These are phyloP conservation scores for Cinclus mexicanus DNA, from an alignment of 2,113 vertebrate genomes.

Conservation along the genomic window DNA sequence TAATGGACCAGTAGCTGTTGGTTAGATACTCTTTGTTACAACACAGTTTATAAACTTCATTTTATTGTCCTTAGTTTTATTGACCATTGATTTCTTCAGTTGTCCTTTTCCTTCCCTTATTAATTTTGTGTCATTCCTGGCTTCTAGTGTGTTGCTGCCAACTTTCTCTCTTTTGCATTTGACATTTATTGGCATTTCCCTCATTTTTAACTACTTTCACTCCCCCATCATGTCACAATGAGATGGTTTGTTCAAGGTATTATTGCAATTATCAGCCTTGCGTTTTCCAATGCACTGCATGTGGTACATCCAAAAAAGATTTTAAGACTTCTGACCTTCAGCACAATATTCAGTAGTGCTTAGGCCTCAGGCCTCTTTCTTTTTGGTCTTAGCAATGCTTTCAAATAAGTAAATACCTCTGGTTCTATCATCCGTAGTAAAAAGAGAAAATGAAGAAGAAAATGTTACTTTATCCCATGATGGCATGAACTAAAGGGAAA, in stretches of 20 bases:
- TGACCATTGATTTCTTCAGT: constrained; percentile 41
- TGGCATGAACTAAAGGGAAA: neutral
- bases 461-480: neutral
- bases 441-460: neutral
- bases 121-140: constrained; percentile 34
- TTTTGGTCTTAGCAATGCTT: neutral
- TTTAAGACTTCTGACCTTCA: neutral
- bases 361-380: neutral
- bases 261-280: neutral
- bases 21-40: neutral
- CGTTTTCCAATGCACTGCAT: neutral
- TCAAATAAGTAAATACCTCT: neutral
- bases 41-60: constrained; percentile 20
- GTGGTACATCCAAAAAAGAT: neutral
- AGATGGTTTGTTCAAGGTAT: neutral
- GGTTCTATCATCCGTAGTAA: neutral
- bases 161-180: neutral
- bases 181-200: neutral
- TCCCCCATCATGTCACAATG: neutral
- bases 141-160: neutral
- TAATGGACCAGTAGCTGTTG: neutral
- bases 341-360: neutral
- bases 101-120: constrained; percentile 36
- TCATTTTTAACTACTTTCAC: neutral
- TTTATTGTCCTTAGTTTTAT: constrained; percentile 46